Base-by-base conservation (phyloP, 2,113 vertebrate genomes). In the Grantiella picta region DNA sequence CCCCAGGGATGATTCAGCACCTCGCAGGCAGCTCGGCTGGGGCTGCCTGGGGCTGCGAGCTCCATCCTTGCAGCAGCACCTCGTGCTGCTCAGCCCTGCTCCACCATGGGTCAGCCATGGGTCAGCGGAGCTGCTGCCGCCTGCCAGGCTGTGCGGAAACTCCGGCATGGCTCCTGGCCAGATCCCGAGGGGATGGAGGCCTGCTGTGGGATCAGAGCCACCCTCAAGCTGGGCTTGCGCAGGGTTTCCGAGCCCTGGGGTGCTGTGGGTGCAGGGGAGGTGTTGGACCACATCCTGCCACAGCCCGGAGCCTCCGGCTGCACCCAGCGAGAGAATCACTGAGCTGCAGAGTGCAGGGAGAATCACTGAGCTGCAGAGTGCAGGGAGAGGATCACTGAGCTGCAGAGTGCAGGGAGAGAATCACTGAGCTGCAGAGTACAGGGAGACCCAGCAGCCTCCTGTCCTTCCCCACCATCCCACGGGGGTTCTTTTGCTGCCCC, bases 241-340 rank as follows among this genome's bases (percentile, higher is more conserved):
- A 33, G 79, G 86, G 63, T 77, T 92, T 92, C 59, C 4, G 14
- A 87, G 77, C 60, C 23, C 57, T 38, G 1, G 40, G 90, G 73
- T 33, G 52, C 73, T 68, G 76, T 6, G 11, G 25, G 8, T 20
- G 66, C 40, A 7, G 42, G 7, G 65, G 88, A 75, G 86, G 42
- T 42, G 69, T 17, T 72, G 75, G 84, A 60, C 90, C 94, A 82
- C 95, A 91, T 96, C 96, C 96, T 96, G 93, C 82, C 69, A 1
- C 4, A 1, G 22, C 72, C 53, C 22, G 1, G 49, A 7, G 66
- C 23, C 18, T 1, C 17, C 0, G 20, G 5, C 20, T 12, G 31
- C 75, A 53, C 44, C 8, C 2, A 81, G 6, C 3, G 59, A 3
- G 44, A 76, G 50, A 15, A 24, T 20, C 0, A 10, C 68, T 19